These are phyloP conservation scores for Gasterosteus aculeatus DNA, from an alignment of 2,113 vertebrate genomes.

Conservation along the genomic window DNA sequence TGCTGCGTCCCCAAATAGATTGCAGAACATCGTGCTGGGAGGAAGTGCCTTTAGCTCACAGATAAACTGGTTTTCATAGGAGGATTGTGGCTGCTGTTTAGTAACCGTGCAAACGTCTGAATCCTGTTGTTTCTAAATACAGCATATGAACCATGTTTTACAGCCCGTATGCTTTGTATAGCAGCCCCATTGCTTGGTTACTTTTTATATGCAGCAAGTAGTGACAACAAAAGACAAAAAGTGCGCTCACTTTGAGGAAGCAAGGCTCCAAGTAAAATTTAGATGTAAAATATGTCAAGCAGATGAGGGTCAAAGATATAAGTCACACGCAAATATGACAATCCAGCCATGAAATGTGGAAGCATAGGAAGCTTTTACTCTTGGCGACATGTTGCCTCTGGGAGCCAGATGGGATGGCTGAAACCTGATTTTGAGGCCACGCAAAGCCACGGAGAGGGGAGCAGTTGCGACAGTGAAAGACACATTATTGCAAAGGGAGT, in stretches of 20 bases:
- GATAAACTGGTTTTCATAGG: conserved; percentile 51
- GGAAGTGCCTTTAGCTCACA: conserved; percentile 68
- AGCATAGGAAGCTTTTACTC: conserved; percentile 73
- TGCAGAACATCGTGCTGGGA: conserved; percentile 70
- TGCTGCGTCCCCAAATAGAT: conserved; percentile 76
- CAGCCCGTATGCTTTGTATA: conserved; percentile 39
- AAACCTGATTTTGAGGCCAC: conserved; percentile 67
- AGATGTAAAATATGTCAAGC: conserved; percentile 67
- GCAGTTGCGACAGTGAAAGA: conserved; percentile 75
- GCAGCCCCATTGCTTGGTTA: conserved; percentile 43
- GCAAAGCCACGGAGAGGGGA: conserved; percentile 65
- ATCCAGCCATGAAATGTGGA: conserved; percentile 74
- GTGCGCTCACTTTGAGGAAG: conserved; percentile 34
- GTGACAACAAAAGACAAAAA: conserved; percentile 54
- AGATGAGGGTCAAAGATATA: conserved; percentile 64
- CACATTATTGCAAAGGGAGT: conserved; percentile 72
- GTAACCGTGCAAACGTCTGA: conserved; percentile 45
- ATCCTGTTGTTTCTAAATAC: conserved; percentile 67
- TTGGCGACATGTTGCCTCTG: conserved; percentile 65
- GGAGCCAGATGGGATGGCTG: conserved; percentile 77
- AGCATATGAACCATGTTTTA: conserved; percentile 46
- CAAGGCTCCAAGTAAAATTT: conserved; percentile 60
- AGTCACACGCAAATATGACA: conserved; percentile 69
- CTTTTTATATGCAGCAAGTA: conserved; percentile 45
- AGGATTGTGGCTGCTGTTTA: conserved; percentile 39